Percentiles rank a stretch among this genome's conserved stretches.
These are phyloP conservation scores for Ditula angustiorana DNA, from an alignment of 2,888 invertebrate species.

Conservation along the genomic window DNA sequence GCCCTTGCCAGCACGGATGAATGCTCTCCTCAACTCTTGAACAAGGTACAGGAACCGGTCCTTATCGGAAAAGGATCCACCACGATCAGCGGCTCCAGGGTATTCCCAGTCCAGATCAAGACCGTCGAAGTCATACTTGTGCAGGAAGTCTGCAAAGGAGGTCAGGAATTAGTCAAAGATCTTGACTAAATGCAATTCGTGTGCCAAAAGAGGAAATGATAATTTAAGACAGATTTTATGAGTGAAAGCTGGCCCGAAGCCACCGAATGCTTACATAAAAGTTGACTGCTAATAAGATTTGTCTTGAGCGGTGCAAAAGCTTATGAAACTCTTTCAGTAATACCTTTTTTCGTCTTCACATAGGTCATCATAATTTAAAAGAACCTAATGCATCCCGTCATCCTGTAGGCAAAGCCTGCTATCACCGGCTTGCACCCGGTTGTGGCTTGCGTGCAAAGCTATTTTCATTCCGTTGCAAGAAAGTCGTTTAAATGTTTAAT, in stretches of 20 bases:
- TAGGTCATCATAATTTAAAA: background rate
- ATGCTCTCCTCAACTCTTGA: slow-evolving; percentile 92
- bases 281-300: no score
- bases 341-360: no score
- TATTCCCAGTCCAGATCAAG: slow-evolving; percentile 97
- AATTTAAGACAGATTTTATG: no score
- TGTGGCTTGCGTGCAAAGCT: slow-evolving; percentile 3
- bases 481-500: slow-evolving; percentile 6
- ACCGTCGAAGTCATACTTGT: slow-evolving; percentile 92
- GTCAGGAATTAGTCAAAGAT: background rate
- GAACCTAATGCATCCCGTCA: background rate
- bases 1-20: slow-evolving; percentile 89
- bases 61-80: slow-evolving; percentile 93
- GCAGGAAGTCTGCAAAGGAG: slow-evolving; percentile 87
- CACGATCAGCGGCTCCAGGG: slow-evolving; percentile 94
- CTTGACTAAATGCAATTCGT: no score
- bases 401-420: background rate
- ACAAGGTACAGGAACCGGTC: slow-evolving; percentile 93
- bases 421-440: background rate
- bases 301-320: no score
- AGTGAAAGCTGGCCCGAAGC: no score
- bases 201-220: no score
- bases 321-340: no score
- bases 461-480: background rate
- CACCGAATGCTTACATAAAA: no score